Base-by-base conservation (phyloP, 2,113 vertebrate species). In the Bucco capensis region DNA sequence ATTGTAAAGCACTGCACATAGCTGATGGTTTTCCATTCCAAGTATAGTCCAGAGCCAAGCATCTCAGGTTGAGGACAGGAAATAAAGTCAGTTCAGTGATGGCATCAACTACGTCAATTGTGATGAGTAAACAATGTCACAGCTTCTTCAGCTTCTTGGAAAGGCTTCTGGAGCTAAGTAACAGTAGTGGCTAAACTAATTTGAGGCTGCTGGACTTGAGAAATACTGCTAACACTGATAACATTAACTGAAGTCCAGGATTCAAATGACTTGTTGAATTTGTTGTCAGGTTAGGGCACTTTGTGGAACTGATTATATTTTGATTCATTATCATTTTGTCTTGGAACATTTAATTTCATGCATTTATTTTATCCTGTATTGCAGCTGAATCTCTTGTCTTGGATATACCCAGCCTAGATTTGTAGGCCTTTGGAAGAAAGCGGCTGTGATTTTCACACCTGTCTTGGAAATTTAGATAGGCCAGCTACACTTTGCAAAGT, bases 261-360 rank as follows among this genome's bases (percentile, higher is more conserved):
- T 42, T 42, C 40, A 42, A 42, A 42, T 66, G 76, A 81, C 65
- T 81, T 78, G 47, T 75, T 88, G 90, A 72, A 75, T 91, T 81
- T 83, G 40, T 81, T 83, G 40, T 83, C 70, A 88, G 44, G 83
- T 86, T 81, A 88, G 24, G 57, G 61, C 61, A 93, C 86, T 91
- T 90, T 88, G 49, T 40, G 64, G 76, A 74, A 67, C n/a, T 86
- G 70, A 60, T 91, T 90, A 19, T 83, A 58, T 86, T 95, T 83
- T 77, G 47, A 75, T 71, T 85, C 27, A 28, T 60, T 67, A 16
- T 57, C 27, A 56, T 83, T 94, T 90, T 88, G 84, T 27, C 62
- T 84, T 35, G 44, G 65, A 90, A 84, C 27, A 75, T 56, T 77
- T 67, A 44, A 57, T 83, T 91, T 88, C 5, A 40, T 47, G 3